Evolutionary conservation across 2,888 invertebrate genomes (phyloP), one percentile per base, ranked within the genome.

Genomic region (Troilus luridus): DNA sequence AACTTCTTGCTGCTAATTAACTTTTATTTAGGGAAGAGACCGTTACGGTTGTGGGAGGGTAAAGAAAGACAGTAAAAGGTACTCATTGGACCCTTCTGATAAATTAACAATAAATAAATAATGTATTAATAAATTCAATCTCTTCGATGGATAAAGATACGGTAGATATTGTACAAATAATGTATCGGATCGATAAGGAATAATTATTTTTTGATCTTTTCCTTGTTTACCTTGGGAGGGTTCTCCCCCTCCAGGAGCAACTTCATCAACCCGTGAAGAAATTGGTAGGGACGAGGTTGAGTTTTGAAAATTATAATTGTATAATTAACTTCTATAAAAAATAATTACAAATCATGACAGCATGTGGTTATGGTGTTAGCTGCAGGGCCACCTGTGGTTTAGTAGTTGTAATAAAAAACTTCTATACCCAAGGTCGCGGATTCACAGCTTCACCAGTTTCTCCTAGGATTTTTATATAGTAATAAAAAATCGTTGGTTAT

Each of bases 11-110:
- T 41, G 60, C 88, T 88, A 64, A 88, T 64, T 88, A 91, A 91
- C 88, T 91, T 91, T 91, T 91, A 91, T 90, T 91, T 90, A 91
- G 90, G 90, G 88, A 90, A 64, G 64, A 41, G 11, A 58, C 88
- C 27, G 88, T 88, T 41, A 21, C 19, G 17, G n/a, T 19, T 5
- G 88, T 59, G 6, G 59, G 8, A 14, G 24, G 88, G 88, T 5
- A 41, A 41, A 41, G 56, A 54, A 0, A 24, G 88, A 17, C 24
- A 60, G 59, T 59, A 58, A 58, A 27, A 64, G 27, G 60, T 41
- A 7, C 17, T 0, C 10, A 14, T 27, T n/a, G n/a, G n/a, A n/a
- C n/a, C n/a, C n/a, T 88, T 88, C 6, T 77, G 24, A 77, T 77
- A 41, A 77, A 77, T 77, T 77, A 77, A 77, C 19, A 41, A 41